A percentile compares a stretch with the other conserved stretches of the same genome.
Evolutionary conservation across 2,113 vertebrate genomes (phyloP).

Genomic region (Oenanthe melanoleuca): DNA sequence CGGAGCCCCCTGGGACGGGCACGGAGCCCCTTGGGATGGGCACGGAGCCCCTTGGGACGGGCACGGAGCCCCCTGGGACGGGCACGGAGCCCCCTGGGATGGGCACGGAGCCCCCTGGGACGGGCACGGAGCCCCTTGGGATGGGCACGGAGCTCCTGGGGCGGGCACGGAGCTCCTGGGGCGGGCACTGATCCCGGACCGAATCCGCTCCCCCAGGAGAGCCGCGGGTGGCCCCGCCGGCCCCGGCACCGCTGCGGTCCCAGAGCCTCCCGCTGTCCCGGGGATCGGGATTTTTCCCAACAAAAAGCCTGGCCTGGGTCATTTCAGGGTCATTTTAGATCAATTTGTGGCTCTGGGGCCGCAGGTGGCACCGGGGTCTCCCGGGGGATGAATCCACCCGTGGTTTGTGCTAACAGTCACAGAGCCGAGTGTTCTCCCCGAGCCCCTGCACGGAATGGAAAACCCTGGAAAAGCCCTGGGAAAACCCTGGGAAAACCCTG

Average conservation of each 20-base stretch:
- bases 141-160: neutral
- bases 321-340: fast-evolving
- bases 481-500: too few species aligned
- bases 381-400: neutral
- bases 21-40: neutral
- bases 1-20: neutral
- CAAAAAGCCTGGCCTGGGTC: neutral
- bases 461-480: neutral
- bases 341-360: fast-evolving
- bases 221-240: neutral
- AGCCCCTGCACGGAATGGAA: neutral
- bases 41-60: neutral
- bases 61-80: neutral
- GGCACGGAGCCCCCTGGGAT: neutral
- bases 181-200: neutral
- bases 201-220: too few species aligned
- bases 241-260: neutral
- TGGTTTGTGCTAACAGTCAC: conserved; percentile 4
- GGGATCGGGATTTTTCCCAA: fast-evolving
- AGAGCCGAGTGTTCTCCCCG: neutral
- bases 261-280: neutral
- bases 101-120: too few species aligned
- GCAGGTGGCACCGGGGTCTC: neutral
- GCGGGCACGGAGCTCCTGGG: neutral
- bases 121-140: neutral